Conservation (phyloP, 2,888 invertebrate species). For the Spodoptera exigua region DNA sequence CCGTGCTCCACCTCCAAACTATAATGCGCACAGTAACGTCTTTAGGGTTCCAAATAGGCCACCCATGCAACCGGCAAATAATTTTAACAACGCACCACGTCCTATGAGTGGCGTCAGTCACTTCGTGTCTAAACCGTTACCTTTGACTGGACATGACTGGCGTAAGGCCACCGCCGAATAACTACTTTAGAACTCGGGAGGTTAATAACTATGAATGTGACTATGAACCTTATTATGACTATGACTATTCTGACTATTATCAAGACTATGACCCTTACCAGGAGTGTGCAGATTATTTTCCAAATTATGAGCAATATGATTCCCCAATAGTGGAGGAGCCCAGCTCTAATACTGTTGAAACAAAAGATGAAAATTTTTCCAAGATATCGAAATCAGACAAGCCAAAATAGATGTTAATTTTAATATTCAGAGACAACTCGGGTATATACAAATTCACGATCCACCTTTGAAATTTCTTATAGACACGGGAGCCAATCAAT, state of each 20-base stretch:
- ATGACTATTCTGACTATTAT: conserved; percentile 8
- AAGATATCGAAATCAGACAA: conserved; percentile 16
- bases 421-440: conserved; percentile 49
- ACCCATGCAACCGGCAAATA: background rate
- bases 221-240: conserved; percentile 10
- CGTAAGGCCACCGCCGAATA: conserved; percentile 33
- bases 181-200: conserved; percentile 49
- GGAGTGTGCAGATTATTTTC: background rate
- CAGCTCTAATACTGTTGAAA: background rate
- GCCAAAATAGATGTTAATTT: conserved; percentile 55
- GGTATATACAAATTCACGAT: conserved; percentile 46
- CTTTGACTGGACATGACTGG: conserved; percentile 38
- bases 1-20: conserved; percentile 33
- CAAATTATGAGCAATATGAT: too few relatives aligned
- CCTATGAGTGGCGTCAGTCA: conserved; percentile 37
- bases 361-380: conserved; percentile 53
- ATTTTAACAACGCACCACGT: too few relatives aligned
- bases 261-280: background rate
- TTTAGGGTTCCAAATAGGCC: conserved; percentile 28
- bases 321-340: too few relatives aligned
- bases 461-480: conserved; percentile 55
- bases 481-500: conserved; percentile 56
- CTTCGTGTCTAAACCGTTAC: conserved; percentile 25
- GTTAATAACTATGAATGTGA: conserved; percentile 45
- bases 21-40: conserved; percentile 20